These are phyloP conservation scores for Saguinus midas DNA, from an alignment of 2,113 vertebrate genomes.

Conservation along the genomic window DNA sequence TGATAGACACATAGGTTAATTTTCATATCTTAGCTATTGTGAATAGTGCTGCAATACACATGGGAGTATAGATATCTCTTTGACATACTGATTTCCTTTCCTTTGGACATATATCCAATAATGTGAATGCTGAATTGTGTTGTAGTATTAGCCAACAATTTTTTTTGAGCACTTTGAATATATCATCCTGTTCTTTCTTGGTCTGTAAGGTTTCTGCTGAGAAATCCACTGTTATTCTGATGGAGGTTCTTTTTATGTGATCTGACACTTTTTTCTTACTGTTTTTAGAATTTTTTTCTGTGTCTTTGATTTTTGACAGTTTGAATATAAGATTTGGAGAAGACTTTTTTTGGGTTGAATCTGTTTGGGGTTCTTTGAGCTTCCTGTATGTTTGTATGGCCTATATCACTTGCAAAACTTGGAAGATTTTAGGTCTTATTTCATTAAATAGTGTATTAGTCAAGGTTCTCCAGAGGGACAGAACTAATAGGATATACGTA, in stretches of 20 bases:
- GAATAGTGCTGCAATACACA: background rate
- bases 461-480: no score
- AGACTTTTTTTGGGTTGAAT: background rate
- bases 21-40: background rate
- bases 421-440: background rate
- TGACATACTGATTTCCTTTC: background rate
- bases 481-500: no score
- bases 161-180: background rate
- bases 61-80: background rate
- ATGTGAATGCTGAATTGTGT: background rate
- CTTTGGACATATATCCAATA: background rate
- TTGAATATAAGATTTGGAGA: background rate
- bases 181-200: background rate
- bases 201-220: background rate
- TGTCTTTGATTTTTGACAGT: background rate
- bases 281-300: background rate
- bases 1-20: background rate
- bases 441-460: background rate
- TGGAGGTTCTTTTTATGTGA: background rate
- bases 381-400: background rate
- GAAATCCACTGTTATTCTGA: background rate
- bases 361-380: background rate
- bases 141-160: background rate
- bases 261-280: background rate
- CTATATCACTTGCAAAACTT: background rate